phyloP scores from a whole-genome alignment of 30 jellyfish, hydroid and myxozoan genomes.

The Phacellophora camtschatica region DNA sequence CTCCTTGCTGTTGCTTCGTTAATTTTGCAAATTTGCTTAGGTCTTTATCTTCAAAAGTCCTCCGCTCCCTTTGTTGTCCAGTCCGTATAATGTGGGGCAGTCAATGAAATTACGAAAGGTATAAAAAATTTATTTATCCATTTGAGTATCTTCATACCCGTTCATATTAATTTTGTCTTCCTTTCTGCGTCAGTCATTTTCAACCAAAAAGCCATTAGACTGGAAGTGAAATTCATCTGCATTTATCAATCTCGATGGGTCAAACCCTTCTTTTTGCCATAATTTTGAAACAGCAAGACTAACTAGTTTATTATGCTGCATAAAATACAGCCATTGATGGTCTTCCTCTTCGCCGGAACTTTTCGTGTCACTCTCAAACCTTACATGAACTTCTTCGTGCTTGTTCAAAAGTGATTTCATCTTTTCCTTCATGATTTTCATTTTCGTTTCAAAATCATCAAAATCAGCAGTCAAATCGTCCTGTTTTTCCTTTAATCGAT shows the following conservation, averaged over 20 bases:
- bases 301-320: constrained; percentile 32
- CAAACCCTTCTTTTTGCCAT: constrained; percentile 63
- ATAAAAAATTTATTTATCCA: too few relatives aligned
- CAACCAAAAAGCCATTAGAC: not conserved
- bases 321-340: constrained; percentile 50
- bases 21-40: too few relatives aligned
- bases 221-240: constrained; percentile 8
- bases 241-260: constrained; percentile 15
- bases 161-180: too few relatives aligned
- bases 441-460: constrained; percentile 25
- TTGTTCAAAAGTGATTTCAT: constrained; percentile 27
- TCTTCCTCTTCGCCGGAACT: constrained; percentile 31
- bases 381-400: constrained; percentile 43
- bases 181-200: too few relatives aligned
- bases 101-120: too few relatives aligned
- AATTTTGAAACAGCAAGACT: constrained; percentile 46
- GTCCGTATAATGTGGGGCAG: too few relatives aligned
- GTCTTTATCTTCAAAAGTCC: too few relatives aligned
- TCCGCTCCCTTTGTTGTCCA: too few relatives aligned
- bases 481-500: not conserved
- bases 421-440: constrained; percentile 17
- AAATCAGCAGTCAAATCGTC: constrained; percentile 15
- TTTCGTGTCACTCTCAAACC: constrained; percentile 35
- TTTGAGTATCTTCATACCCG: too few relatives aligned
- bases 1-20: too few relatives aligned